Conservation (phyloP, 2,888 invertebrate species). For the Euplexia lucipara region DNA sequence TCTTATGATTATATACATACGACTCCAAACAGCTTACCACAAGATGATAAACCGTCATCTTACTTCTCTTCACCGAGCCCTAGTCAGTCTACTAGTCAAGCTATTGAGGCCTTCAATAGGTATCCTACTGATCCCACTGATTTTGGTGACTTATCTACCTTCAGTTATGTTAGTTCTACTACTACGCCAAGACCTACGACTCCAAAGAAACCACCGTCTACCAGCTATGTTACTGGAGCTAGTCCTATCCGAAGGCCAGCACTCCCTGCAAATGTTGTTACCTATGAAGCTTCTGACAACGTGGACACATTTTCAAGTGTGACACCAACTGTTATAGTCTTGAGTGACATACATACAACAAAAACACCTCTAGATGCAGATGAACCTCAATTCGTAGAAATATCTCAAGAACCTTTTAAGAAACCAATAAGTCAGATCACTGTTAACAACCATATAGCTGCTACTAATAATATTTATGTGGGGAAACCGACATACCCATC, state of each 20-base stretch:
- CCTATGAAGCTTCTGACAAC: slow-evolving; percentile 73
- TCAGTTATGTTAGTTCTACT: slow-evolving; percentile 82
- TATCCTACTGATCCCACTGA: slow-evolving; percentile 85
- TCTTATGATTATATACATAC: slow-evolving; percentile 75
- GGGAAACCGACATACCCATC: slow-evolving; percentile 84
- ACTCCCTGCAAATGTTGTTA: slow-evolving; percentile 75
- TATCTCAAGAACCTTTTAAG: slow-evolving; percentile 89
- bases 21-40: slow-evolving; percentile 78
- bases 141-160: slow-evolving; percentile 84
- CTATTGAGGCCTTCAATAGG: slow-evolving; percentile 85
- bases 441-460: slow-evolving; percentile 92
- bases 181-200: slow-evolving; percentile 77
- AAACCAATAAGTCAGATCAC: slow-evolving; percentile 89
- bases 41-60: slow-evolving; percentile 74
- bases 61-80: slow-evolving; percentile 81
- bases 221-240: slow-evolving; percentile 86
- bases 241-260: slow-evolving; percentile 89
- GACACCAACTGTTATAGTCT: slow-evolving; percentile 87
- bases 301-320: slow-evolving; percentile 86
- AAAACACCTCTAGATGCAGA: slow-evolving; percentile 76
- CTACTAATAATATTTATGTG: slow-evolving; percentile 89
- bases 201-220: slow-evolving; percentile 80
- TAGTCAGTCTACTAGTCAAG: slow-evolving; percentile 86
- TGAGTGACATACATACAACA: slow-evolving; percentile 79
- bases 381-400: slow-evolving; percentile 86